Percentiles rank a stretch among this genome's conserved stretches.
Conservation (phyloP, 2,113 vertebrate genomes). For the Nipponia nippon region DNA sequence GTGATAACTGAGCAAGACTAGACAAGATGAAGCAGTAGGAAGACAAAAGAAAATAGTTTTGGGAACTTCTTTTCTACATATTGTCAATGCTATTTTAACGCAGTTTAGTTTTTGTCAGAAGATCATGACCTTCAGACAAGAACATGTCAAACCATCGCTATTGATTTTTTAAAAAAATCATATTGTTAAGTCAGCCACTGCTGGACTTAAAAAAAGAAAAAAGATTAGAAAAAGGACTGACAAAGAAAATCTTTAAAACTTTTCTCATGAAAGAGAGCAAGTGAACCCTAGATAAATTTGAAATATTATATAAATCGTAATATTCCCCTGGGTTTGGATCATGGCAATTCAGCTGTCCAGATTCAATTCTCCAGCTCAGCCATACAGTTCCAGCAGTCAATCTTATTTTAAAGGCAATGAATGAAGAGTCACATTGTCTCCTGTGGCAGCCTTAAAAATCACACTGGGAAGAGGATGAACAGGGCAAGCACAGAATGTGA, state of each 20-base stretch:
- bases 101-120: not conserved
- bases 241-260: not conserved
- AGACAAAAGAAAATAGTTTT: not conserved
- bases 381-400: not conserved
- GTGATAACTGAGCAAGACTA: not conserved
- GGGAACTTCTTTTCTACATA: not conserved
- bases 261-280: not conserved
- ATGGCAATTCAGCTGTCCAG: not conserved
- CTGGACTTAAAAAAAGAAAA: not conserved
- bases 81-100: not conserved
- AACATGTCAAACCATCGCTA: not conserved
- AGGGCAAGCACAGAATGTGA: not conserved
- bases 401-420: not conserved
- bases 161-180: not conserved
- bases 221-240: not conserved
- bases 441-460: not conserved
- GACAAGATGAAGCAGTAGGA: not conserved
- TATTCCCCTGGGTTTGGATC: not conserved
- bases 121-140: not conserved
- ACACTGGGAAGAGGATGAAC: not conserved
- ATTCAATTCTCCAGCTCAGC: not conserved
- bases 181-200: not conserved
- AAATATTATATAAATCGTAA: not conserved
- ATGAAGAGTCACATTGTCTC: not conserved
- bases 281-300: not conserved